Evolutionary conservation across 2,888 invertebrate species (phyloP), one percentile per base, ranked within the genome.

Genomic region (Thereva nobilitata): DNA sequence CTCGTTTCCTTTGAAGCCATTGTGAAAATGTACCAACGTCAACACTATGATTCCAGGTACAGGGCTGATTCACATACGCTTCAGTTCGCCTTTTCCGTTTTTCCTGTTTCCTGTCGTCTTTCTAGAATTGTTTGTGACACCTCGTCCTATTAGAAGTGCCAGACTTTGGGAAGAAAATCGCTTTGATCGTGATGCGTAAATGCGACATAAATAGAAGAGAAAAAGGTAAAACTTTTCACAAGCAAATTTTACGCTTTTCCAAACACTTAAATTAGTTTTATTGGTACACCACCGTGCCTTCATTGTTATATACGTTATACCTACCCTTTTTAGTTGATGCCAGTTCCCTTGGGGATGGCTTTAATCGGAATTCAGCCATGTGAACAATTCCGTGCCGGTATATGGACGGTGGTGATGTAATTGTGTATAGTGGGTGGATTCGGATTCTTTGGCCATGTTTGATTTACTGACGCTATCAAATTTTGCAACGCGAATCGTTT

Each of bases 251-350:
- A 66, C 66, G 66, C 66, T 59, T 66, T 66, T 66, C 66, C 59
- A 66, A 66, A 66, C 66, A 66, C 66, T 66, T 66, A 66, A 66
- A 66, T 66, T 66, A 66, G 66, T 66, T 66, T 66, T 66, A 66
- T 66, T 66, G 50, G 53, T 35, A 49, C 23, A 23, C 23, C 23
- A 2, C 23, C 23, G 23, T 2, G 1, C 23, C 23, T 1, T 2
- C 23, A 23, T 23, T 23, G 23, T 23, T 23, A 23, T 23, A 23
- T 23, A 23, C 23, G 23, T 1, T n/a, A 23, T 23, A 23, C 23
- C 23, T 23, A 23, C 23, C 23, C 23, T 23, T 23, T 23, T 23
- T 23, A 23, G 23, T 2, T 23, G 23, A 23, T 23, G 23, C 23
- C 23, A 23, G 2, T 23, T 23, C 23, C 23, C 23, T n/a, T 2